phyloP scores from a whole-genome alignment of 1,140 invertebrate species.

The Brachionus plicatilis region DNA sequence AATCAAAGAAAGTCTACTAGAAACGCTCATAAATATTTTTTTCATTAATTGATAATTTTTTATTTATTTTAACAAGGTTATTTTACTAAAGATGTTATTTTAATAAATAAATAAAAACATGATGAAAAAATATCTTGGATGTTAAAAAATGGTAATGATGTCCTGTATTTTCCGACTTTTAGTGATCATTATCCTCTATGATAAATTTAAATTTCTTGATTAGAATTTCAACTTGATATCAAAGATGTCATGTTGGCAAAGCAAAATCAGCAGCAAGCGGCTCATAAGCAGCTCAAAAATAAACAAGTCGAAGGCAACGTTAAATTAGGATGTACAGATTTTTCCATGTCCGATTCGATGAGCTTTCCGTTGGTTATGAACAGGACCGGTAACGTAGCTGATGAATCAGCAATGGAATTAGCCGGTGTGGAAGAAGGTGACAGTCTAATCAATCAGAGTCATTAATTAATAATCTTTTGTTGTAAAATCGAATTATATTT shows the following conservation, averaged over 20 bases:
- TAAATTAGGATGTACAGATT: background rate
- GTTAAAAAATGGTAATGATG: no score
- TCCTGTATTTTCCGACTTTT: no score
- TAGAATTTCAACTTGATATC: slow-evolving; percentile 32
- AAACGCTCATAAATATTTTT: no score
- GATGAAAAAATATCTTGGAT: no score
- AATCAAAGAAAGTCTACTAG: no score
- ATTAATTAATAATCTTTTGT: background rate
- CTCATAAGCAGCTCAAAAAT: background rate
- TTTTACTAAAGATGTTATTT: no score
- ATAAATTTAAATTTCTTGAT: background rate
- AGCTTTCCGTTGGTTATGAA: background rate
- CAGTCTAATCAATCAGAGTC: background rate
- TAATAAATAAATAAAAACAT: no score
- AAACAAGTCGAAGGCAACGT: background rate
- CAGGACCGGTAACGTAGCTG: background rate
- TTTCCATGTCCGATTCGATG: slow-evolving; percentile 19
- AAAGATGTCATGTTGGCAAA: slow-evolving; percentile 16
- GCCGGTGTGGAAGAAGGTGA: background rate
- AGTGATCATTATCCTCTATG: no score
- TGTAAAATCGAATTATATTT: background rate
- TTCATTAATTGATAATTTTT: no score
- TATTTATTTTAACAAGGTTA: no score
- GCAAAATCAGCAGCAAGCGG: background rate
- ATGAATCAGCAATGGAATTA: slow-evolving; percentile 20